Evolutionary conservation across 2,888 invertebrate species (phyloP), one percentile per base, ranked within the genome.

Genomic region (Eubasilissa splendida): DNA sequence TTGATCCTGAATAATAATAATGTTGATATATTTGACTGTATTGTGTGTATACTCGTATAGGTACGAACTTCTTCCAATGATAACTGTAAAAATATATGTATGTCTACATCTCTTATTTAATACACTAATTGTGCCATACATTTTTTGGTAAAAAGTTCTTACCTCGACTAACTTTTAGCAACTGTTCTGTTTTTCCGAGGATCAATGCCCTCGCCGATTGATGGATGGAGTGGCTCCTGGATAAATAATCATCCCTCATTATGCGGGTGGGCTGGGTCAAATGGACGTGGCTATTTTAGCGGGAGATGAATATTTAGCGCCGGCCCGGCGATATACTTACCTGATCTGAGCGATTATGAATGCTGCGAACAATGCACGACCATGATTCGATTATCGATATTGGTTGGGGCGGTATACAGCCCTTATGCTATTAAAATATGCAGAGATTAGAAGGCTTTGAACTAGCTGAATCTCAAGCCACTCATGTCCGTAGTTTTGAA

Each of bases 301-400:
- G 56, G 56, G 71, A 73, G 71, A 73, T 73, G 71, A 73, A 73
- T 73, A 73, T 73, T 73, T 33, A 65, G 65, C 65, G 12, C 12
- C 14, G 7, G 14, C 22, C n/a, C n/a, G 60, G 22, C 7, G 22
- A 22, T n/a, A 60, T 8, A 54, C 71, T 22, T 56, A 33, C 71
- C 71, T 56, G 31, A 56, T 73, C 53, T 71, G 54, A 7, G 31
- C 22, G 71, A 73, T 73, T 56, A 56, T n/a, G 33, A 31, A 11
- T 11, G 56, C 33, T 33, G 12, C 31, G 56, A 12, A 73, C 56
- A 56, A 73, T 73, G 56, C 56, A 73, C 31, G 22, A 58, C 33
- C 71, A 31, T 56, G 11, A 54, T 56, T 73, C 71, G 71, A 73
- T 73, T 73, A 73, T 73, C 56, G 12, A 33, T 71, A 71, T 73